These are phyloP conservation scores for Melanostigma gelatinosum DNA, from an alignment of 2,113 vertebrate species.

Conservation along the genomic window DNA sequence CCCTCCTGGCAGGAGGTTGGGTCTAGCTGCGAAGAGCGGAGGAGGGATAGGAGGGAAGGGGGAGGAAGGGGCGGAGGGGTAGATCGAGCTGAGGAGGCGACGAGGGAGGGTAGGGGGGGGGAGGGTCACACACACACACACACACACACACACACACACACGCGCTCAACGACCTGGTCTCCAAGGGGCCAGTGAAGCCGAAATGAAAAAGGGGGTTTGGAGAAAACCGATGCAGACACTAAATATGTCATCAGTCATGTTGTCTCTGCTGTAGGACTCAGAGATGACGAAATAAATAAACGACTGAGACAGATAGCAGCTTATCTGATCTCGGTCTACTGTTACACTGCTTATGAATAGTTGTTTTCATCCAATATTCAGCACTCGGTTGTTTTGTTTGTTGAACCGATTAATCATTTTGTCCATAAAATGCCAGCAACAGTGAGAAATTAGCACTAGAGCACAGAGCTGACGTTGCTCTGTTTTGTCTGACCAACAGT, in stretches of 20 bases:
- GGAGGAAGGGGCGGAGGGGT: slow-evolving; percentile 21
- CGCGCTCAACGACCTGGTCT: slow-evolving; percentile 13
- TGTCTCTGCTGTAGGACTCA: neutral
- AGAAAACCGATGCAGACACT: neutral
- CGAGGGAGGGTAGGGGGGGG: neutral
- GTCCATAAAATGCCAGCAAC: neutral
- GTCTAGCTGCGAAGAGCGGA: slow-evolving; percentile 47
- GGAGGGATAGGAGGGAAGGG: slow-evolving; percentile 22
- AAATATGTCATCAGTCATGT: slow-evolving; percentile 31
- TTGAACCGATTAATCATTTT: neutral
- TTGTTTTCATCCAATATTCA: neutral
- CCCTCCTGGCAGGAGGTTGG: slow-evolving; percentile 60
- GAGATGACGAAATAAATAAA: slow-evolving; percentile 13
- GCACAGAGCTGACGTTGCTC: neutral
- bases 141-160: too few species aligned
- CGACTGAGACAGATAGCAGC: neutral
- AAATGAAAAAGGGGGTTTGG: slow-evolving; percentile 11
- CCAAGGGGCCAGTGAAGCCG: slow-evolving; percentile 29
- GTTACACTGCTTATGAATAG: neutral
- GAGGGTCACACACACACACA: too few species aligned
- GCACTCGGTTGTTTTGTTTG: neutral
- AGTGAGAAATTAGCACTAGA: neutral
- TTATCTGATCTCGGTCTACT: neutral
- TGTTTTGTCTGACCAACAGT: neutral
- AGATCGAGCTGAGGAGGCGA: slow-evolving; percentile 34